Evolutionary conservation across 1,140 invertebrate genomes (phyloP).

Genomic region (Drosophila nebulosa): DNA sequence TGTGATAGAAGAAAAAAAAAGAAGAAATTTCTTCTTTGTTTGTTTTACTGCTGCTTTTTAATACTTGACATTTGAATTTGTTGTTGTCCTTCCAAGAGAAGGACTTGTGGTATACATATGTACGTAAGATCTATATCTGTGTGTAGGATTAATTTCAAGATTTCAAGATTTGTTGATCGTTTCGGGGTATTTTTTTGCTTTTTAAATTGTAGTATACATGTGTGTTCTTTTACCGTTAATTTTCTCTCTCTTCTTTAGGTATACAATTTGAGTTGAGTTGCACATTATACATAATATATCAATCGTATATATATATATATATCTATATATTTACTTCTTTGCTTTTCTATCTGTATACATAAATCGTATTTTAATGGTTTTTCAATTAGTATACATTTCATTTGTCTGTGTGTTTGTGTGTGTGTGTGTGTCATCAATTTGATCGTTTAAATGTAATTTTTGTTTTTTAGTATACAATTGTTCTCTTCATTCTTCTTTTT

Average conservation of each 20-base stretch:
- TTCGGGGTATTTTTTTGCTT: not conserved
- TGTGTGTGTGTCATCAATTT: not conserved
- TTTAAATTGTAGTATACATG: not conserved
- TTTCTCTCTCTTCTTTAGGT: not conserved
- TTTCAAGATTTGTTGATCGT: not conserved
- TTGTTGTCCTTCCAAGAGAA: not conserved
- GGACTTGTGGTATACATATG: conserved; percentile 8
- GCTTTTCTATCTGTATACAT: not conserved
- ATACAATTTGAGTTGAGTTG: conserved; percentile 1
- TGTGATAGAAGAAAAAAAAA: not conserved
- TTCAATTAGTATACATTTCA: not conserved
- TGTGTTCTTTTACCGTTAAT: not conserved
- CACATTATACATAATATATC: not conserved
- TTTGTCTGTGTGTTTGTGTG: not conserved
- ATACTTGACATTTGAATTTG: not conserved
- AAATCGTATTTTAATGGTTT: not conserved
- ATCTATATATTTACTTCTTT: not conserved
- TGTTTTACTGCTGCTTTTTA: not conserved
- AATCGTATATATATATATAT: not conserved
- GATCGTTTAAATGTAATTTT: not conserved
- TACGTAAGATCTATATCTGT: not conserved
- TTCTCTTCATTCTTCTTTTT: not conserved
- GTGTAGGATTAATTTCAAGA: conserved; percentile 1
- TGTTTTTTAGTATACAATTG: conserved; percentile 17
- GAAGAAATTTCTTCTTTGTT: not conserved